Conservation (phyloP, 1,140 invertebrate species). For the Geopemphigus sp. region DNA sequence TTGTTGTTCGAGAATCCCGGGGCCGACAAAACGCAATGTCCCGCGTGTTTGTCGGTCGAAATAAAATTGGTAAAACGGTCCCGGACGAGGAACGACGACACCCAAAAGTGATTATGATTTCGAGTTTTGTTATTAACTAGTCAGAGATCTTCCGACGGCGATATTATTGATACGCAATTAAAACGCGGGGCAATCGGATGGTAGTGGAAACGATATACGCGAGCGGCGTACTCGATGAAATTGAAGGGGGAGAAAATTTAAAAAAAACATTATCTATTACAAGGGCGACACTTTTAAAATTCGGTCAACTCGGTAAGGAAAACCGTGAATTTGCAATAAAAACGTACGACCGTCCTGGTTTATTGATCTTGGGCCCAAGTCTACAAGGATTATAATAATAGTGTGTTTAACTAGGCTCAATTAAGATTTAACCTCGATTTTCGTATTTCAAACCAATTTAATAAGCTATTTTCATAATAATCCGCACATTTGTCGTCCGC, state of each 20-base stretch:
- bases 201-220: neutral
- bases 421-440: slow-evolving; percentile 30
- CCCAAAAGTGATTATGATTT: no score
- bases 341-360: slow-evolving; percentile 41
- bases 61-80: no score
- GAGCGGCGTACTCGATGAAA: neutral
- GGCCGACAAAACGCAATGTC: no score
- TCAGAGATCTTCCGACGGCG: no score
- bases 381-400: slow-evolving; percentile 27
- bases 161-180: slow-evolving; percentile 1
- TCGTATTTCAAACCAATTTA: slow-evolving; percentile 18
- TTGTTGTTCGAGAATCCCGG: no score
- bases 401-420: neutral
- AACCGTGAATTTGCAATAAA: slow-evolving; percentile 37
- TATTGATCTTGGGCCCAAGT: slow-evolving; percentile 39
- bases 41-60: no score
- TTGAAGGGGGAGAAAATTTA: neutral
- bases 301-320: slow-evolving; percentile 21
- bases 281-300: slow-evolving; percentile 22
- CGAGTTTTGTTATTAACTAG: no score
- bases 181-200: neutral
- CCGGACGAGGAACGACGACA: no score
- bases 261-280: slow-evolving; percentile 31
- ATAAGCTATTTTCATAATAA: neutral
- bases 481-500: slow-evolving; percentile 52